phyloP scores from a whole-genome alignment of 2,888 invertebrate species.

The Acheta domesticus region DNA sequence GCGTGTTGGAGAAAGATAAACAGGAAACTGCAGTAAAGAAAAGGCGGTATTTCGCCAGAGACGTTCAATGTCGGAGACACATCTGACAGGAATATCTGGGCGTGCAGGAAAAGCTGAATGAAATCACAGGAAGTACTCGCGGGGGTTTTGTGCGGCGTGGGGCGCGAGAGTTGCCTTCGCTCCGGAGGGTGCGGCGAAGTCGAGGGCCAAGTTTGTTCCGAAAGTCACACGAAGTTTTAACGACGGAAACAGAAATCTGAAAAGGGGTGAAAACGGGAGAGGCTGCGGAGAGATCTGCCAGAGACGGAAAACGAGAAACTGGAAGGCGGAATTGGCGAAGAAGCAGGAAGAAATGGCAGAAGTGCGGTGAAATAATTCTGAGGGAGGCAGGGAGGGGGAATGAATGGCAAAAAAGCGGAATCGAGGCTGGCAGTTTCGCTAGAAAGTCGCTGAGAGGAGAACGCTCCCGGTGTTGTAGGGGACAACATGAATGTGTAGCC shows the following conservation, averaged over 20 bases:
- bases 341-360: background rate
- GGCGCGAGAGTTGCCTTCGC: background rate
- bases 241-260: background rate
- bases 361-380: background rate
- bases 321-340: too few species aligned
- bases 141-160: background rate
- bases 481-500: too few species aligned
- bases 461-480: too few species aligned
- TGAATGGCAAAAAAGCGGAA: too few species aligned
- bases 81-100: constrained; percentile 18
- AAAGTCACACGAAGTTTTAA: background rate
- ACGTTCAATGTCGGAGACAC: background rate
- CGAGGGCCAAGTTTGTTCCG: background rate
- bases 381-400: background rate
- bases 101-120: constrained; percentile 2
- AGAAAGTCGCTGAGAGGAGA: too few species aligned
- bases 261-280: background rate
- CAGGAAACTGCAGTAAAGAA: constrained; percentile 9
- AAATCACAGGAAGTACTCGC: constrained; percentile 18
- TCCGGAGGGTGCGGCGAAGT: background rate
- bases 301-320: background rate
- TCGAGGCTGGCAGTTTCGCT: too few species aligned
- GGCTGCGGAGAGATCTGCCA: background rate
- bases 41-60: constrained; percentile 5
- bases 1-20: constrained; percentile 1